These are phyloP conservation scores for Dinomys branickii DNA, from an alignment of 2,113 vertebrate species.

Conservation along the genomic window DNA sequence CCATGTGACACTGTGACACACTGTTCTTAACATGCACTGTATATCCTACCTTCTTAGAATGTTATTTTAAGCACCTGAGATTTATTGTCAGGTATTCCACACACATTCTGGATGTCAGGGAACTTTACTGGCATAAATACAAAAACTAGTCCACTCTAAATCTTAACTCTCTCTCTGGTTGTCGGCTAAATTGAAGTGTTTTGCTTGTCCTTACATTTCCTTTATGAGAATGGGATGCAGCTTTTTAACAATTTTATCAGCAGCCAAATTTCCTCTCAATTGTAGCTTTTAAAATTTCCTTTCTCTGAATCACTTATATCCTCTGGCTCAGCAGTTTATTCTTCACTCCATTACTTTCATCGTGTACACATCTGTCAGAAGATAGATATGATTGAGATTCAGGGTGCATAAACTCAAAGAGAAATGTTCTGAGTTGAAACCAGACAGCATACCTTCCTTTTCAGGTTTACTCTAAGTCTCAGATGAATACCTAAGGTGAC, in stretches of 20 bases:
- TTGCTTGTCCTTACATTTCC: conserved; percentile 18
- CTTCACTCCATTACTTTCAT: conserved; percentile 61
- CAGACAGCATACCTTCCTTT: conserved; percentile 32
- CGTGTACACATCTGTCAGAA: conserved; percentile 46
- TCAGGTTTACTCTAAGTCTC: not conserved
- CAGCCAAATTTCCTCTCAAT: conserved; percentile 48
- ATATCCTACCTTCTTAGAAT: not conserved
- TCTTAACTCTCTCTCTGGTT: not conserved
- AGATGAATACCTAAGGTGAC: not conserved
- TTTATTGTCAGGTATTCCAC: conserved; percentile 54
- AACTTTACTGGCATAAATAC: conserved; percentile 7
- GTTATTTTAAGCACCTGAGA: conserved; percentile 33
- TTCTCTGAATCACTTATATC: conserved; percentile 43
- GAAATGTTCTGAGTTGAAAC: conserved; percentile 56
- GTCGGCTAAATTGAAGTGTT: conserved; percentile 13
- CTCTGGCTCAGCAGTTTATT: conserved; percentile 59
- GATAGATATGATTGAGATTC: conserved; percentile 55
- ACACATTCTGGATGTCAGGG: not conserved
- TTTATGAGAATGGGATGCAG: conserved; percentile 54
- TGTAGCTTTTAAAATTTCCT: not conserved
- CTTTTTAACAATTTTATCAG: conserved; percentile 58
- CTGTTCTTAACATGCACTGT: not conserved
- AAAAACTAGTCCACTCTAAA: not conserved
- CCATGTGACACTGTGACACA: not conserved
- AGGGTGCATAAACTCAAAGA: not conserved